These are phyloP conservation scores for Semaprochilodus insignis DNA, from an alignment of 2,797 vertebrate species.

Conservation along the genomic window DNA sequence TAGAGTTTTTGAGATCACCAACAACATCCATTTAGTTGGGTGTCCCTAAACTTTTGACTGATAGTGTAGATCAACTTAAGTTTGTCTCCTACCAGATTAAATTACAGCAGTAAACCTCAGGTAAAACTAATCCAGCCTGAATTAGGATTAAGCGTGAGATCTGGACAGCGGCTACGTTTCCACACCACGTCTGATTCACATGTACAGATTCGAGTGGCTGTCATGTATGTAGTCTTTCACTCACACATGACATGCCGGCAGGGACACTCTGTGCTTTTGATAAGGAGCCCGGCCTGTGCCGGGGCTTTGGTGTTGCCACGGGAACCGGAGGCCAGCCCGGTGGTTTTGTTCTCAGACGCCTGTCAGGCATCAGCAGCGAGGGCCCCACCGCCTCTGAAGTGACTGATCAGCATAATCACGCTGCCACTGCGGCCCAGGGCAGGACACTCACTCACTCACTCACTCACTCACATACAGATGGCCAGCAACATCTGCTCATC, in stretches of 20 bases:
- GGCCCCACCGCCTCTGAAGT: conserved; percentile 36
- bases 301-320: conserved; percentile 49
- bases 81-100: too few relatives aligned
- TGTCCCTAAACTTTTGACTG: too few relatives aligned
- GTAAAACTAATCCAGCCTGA: not conserved
- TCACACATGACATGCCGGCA: not conserved
- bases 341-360: conserved; percentile 38
- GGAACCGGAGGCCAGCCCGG: conserved; percentile 11
- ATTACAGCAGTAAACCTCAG: too few relatives aligned
- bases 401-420: conserved; percentile 44
- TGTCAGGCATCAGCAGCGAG: conserved; percentile 33
- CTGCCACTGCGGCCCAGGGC: conserved; percentile 2
- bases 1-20: too few relatives aligned
- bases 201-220: not conserved
- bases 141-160: not conserved
- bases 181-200: not conserved
- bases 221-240: conserved; percentile 19
- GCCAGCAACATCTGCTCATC: conserved; percentile 40
- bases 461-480: not conserved
- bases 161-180: not conserved
- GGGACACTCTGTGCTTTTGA: not conserved
- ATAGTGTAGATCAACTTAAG: too few relatives aligned
- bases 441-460: conserved; percentile 25
- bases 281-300: not conserved
- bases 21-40: too few relatives aligned